phyloP scores from a whole-genome alignment of 2,888 invertebrate genomes.

The Luffia ferchaultella region DNA sequence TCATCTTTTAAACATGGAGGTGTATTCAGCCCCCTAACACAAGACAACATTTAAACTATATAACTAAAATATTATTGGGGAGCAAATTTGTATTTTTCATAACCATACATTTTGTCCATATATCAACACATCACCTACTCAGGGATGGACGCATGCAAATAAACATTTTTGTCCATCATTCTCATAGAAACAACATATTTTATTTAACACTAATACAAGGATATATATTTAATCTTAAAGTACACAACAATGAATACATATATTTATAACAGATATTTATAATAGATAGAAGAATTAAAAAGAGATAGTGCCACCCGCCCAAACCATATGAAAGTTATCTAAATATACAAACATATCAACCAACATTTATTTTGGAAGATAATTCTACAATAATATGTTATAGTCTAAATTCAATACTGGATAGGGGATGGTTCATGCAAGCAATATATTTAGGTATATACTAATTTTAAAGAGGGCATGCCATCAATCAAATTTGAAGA shows the following conservation, averaged over 20 bases:
- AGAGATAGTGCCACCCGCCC: conserved; percentile 31
- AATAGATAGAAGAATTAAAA: conserved; percentile 23
- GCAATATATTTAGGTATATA: conserved; percentile 30
- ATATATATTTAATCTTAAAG: neutral
- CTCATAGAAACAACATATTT: neutral
- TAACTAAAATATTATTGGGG: neutral
- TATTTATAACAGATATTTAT: neutral
- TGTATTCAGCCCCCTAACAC: neutral
- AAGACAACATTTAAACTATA: neutral
- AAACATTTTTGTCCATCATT: neutral
- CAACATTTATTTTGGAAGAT: conserved; percentile 66
- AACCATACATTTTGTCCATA: too few relatives aligned
- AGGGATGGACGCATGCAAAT: neutral
- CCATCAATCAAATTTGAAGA: neutral
- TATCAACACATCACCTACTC: neutral
- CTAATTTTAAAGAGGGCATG: neutral
- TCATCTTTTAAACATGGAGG: too few relatives aligned
- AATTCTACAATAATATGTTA: conserved; percentile 29
- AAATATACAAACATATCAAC: conserved; percentile 41
- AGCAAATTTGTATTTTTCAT: too few relatives aligned
- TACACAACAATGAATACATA: too few relatives aligned
- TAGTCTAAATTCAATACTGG: conserved; percentile 18
- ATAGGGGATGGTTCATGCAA: conserved; percentile 44
- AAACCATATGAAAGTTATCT: conserved; percentile 28
- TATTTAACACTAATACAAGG: neutral